A percentile compares a stretch with the other conserved stretches of the same genome.
Evolutionary conservation across 2,888 invertebrate species (phyloP).

Genomic region (Chromoteleia sp.): DNA sequence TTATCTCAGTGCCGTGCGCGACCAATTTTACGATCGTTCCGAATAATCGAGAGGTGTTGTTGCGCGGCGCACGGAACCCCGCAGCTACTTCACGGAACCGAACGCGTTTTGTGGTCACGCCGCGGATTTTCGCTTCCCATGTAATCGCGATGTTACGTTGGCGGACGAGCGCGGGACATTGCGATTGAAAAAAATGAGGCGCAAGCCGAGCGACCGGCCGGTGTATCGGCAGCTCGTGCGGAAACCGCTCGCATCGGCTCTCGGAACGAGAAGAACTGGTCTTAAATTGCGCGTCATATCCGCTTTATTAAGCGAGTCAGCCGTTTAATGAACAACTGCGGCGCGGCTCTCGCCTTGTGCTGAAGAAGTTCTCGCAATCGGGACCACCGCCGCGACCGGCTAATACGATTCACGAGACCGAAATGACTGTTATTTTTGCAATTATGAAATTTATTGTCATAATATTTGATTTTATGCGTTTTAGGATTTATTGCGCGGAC

Average conservation of each 20-base stretch:
- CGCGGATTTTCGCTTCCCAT: constrained; percentile 74
- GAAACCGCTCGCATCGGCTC: constrained; percentile 70
- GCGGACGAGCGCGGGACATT: constrained; percentile 70
- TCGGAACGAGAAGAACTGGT: constrained; percentile 73
- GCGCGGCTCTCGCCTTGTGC: constrained; percentile 36
- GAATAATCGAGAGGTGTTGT: constrained; percentile 53
- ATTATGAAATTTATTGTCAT: constrained; percentile 30
- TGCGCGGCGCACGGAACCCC: constrained; percentile 17
- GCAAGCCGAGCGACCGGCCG: constrained; percentile 72
- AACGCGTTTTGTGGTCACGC: constrained; percentile 52
- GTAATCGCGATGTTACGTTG: constrained; percentile 80
- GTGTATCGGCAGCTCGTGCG: constrained; percentile 76
- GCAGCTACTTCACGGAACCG: constrained; percentile 45
- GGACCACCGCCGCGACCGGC: constrained; percentile 49
- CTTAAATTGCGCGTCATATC: constrained; percentile 77
- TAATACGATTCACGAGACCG: constrained; percentile 33
- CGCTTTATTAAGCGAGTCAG: constrained; percentile 69
- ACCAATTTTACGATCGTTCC: constrained; percentile 53
- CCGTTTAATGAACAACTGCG: constrained; percentile 65
- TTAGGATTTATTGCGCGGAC: constrained; percentile 1
- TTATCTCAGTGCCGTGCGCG: constrained; percentile 52
- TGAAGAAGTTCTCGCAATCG: constrained; percentile 8
- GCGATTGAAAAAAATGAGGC: constrained; percentile 46
- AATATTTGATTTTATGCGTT: constrained; percentile 33
- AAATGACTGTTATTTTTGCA: constrained; percentile 40